A percentile compares a stretch with the other conserved stretches of the same genome.
Evolutionary conservation across 2,797 vertebrate genomes (phyloP).

Genomic region (Acestrorhynchus altus): DNA sequence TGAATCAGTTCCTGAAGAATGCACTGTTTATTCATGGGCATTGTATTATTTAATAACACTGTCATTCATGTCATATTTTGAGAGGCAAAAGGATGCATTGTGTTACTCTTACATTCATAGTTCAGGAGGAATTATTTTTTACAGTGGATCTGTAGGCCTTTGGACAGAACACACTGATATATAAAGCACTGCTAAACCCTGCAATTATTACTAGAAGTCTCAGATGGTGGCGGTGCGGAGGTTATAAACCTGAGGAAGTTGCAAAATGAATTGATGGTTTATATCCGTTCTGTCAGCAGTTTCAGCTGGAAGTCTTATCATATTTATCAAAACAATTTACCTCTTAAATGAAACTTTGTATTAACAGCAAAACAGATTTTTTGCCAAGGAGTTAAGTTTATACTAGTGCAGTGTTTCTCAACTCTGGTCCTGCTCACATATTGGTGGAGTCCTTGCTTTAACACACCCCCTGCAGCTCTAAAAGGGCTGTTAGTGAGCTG

Average conservation of each 20-base stretch:
- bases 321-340: background rate
- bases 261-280: conserved; percentile 8
- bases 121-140: too few relatives aligned
- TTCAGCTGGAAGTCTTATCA: background rate
- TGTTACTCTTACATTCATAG: too few relatives aligned
- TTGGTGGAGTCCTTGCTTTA: too few relatives aligned
- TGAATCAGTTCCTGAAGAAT: background rate
- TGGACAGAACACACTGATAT: background rate
- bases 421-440: too few relatives aligned
- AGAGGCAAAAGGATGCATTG: too few relatives aligned
- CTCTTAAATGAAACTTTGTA: background rate
- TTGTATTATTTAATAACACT: background rate
- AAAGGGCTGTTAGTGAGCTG: too few relatives aligned
- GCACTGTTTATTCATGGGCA: background rate
- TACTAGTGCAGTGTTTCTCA: too few relatives aligned
- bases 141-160: background rate
- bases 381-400: background rate
- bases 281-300: conserved; percentile 11
- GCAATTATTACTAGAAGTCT: background rate
- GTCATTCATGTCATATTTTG: too few relatives aligned
- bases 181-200: background rate
- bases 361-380: background rate
- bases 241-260: conserved; percentile 14
- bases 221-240: background rate
- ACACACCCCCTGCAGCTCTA: too few relatives aligned